phyloP scores from a whole-genome alignment of 2,113 vertebrate genomes.

The Cathartes aura region DNA sequence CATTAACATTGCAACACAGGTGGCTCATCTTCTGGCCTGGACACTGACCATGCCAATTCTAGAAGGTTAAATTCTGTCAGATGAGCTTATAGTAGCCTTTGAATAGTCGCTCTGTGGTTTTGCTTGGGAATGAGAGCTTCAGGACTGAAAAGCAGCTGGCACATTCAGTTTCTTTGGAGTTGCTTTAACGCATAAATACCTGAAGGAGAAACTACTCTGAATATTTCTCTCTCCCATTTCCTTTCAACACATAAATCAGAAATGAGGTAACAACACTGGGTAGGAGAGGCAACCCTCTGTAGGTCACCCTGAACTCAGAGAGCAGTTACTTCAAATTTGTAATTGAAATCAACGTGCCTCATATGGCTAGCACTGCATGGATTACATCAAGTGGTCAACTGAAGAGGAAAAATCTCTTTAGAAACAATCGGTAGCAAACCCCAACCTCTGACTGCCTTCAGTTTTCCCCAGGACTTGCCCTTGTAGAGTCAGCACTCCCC shows the following conservation, averaged over 20 bases:
- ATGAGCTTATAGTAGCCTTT: background rate
- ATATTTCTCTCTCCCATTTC: background rate
- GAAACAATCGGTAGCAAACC: background rate
- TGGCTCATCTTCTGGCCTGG: background rate
- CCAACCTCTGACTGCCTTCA: background rate
- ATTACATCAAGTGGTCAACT: background rate
- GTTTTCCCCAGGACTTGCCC: background rate
- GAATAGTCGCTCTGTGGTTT: background rate
- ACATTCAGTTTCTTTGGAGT: background rate
- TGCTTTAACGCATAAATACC: background rate
- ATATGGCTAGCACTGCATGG: background rate
- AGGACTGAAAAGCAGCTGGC: background rate
- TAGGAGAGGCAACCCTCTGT: background rate
- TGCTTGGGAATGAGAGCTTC: background rate
- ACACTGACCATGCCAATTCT: background rate
- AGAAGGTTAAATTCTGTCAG: background rate
- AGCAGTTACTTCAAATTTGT: background rate
- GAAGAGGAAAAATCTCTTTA: background rate
- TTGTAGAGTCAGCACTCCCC: background rate
- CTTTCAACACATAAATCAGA: background rate
- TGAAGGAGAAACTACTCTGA: background rate
- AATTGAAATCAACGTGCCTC: background rate
- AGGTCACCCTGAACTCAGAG: background rate
- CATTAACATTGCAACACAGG: background rate
- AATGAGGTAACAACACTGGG: background rate